Evolutionary conservation across 1,140 invertebrate species (phyloP), one percentile per base, ranked within the genome.

Genomic region (Colletes latitarsis): DNA sequence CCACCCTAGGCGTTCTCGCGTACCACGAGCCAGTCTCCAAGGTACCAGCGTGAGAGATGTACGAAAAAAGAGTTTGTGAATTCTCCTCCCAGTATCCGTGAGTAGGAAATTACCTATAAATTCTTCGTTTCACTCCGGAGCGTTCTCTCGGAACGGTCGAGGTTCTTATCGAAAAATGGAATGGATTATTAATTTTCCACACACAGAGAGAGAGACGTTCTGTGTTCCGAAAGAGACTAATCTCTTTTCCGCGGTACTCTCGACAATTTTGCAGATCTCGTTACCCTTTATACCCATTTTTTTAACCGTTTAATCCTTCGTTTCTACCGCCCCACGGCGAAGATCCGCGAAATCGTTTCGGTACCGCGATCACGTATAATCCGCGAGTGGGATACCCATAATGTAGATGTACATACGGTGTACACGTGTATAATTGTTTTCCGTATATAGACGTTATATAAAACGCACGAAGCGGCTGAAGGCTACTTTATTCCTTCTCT

Each of bases 401-500:
- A 85, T 71, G 69, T 83, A 86, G 64, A 70, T 69, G 64, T 85
- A 82, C 62, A 75, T 77, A 69, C 49, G 60, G 63, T 77, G 77
- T 85, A 85, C 76, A 83, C 68, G 57, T 85, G 73, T 78, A 76
- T 76, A 72, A 81, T 77, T 82, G 71, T 86, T 81, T 86, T 84
- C 60, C 52, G 69, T 82, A 83, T 87, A 86, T 86, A 85, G 75
- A 86, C 80, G 49, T 88, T 84, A 88, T 89, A 88, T 87, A 89
- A 89, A 89, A 89, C 80, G 86, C 88, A 85, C 75, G 75, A 88
- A 89, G 86, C 84, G 72, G 41, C 68, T 79, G 71, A 84, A 86
- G 82, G 78, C 81, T 89, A 82, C 73, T 74, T 53, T 46, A 70
- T 77, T 30, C 69, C 73, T 82, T 84, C 62, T 41, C 57, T 43